Percentiles rank a stretch among this genome's conserved stretches.
phyloP scores from a whole-genome alignment of 2,797 vertebrate genomes.

The Carduelis carduelis region DNA sequence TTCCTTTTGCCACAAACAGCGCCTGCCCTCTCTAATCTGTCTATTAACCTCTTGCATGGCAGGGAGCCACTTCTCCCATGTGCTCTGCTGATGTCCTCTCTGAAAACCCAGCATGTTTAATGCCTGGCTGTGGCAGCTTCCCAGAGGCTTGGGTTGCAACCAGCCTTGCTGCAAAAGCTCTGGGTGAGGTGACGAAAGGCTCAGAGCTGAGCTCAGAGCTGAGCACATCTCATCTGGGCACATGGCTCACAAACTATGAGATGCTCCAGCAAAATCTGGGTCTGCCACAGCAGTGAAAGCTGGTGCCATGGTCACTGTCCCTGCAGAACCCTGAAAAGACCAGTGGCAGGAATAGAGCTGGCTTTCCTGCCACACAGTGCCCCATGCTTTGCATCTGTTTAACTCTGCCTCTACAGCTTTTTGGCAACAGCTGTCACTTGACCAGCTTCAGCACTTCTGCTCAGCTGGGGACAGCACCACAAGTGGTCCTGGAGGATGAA shows the following conservation, averaged over 20 bases:
- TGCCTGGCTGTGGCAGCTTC: not conserved
- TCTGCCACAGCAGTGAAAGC: not conserved
- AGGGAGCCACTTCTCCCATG: conserved; percentile 42
- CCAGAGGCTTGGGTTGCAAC: not conserved
- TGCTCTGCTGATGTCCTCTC: not conserved
- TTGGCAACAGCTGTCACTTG: not conserved
- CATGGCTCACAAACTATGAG: rapidly evolving
- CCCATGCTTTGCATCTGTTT: not conserved
- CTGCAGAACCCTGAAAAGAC: not conserved
- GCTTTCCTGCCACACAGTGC: not conserved
- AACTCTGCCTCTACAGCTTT: not conserved
- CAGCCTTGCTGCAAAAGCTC: not conserved
- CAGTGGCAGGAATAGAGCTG: rapidly evolving
- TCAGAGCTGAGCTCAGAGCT: not conserved
- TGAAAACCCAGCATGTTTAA: not conserved
- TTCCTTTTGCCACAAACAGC: not conserved
- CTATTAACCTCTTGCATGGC: conserved; percentile 48
- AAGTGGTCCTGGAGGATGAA: not conserved
- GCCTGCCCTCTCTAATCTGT: conserved; percentile 52
- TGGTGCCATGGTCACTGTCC: not conserved
- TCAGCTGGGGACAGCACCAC: not conserved
- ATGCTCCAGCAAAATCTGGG: not conserved
- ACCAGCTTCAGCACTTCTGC: not conserved
- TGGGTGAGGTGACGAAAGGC: not conserved
- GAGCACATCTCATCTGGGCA: not conserved